Evolutionary conservation across 2,888 invertebrate genomes (phyloP).

Genomic region (Drosophila vallismaia): DNA sequence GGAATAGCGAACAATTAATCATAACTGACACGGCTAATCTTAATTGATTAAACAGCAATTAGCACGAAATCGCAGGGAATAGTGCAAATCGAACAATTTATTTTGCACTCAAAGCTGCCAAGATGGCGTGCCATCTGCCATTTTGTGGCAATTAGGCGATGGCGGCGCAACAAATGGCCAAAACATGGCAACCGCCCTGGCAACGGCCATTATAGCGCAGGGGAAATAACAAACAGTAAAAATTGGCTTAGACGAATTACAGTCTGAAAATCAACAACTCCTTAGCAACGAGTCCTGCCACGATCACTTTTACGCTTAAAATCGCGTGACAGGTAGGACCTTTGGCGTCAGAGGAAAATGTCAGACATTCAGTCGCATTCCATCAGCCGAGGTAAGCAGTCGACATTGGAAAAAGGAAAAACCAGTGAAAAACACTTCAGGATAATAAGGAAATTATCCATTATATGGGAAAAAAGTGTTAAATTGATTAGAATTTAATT

Average conservation of each 20-base stretch:
- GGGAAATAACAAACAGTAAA: conserved; percentile 54
- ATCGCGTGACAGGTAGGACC: conserved; percentile 8
- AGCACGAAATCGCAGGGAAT: conserved; percentile 26
- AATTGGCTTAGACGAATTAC: conserved; percentile 12
- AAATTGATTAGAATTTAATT: not conserved
- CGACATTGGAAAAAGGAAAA: conserved; percentile 14
- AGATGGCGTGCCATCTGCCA: conserved; percentile 38
- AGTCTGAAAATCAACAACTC: conserved; percentile 66
- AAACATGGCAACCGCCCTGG: conserved; percentile 54
- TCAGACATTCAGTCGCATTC: conserved; percentile 55
- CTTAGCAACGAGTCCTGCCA: conserved; percentile 65
- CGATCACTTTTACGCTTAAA: conserved; percentile 58
- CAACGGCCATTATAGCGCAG: conserved; percentile 58
- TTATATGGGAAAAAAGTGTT: not conserved
- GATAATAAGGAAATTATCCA: not conserved
- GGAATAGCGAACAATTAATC: not conserved
- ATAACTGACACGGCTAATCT: not conserved
- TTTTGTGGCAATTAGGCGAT: conserved; percentile 36
- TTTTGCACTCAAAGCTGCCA: conserved; percentile 13
- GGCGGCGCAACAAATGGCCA: conserved; percentile 58
- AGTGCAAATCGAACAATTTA: conserved; percentile 30
- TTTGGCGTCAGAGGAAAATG: conserved; percentile 20
- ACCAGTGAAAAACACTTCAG: not conserved
- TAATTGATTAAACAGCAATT: conserved; percentile 32
- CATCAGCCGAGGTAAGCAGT: conserved; percentile 68